Conservation (phyloP, 1,140 invertebrate genomes). For the Drosophila athabasca region DNA sequence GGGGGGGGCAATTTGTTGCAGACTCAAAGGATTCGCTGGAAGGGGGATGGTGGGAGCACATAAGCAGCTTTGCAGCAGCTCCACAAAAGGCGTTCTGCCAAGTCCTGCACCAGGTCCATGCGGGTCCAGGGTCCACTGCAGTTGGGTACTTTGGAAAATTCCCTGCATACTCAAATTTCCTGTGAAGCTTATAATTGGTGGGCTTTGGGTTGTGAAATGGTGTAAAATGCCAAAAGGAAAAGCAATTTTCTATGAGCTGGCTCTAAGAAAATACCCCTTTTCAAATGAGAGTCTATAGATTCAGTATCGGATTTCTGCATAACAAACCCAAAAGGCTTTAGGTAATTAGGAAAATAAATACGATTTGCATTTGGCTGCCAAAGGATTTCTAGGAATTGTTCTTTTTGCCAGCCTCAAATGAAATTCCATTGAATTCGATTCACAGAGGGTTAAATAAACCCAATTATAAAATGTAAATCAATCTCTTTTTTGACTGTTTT, state of each 20-base stretch:
- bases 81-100: background rate
- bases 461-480: slow-evolving; percentile 46
- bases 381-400: no score
- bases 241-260: no score
- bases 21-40: slow-evolving; percentile 6
- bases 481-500: background rate
- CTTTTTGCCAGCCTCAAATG: no score
- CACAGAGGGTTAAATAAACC: slow-evolving; percentile 8
- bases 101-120: slow-evolving; percentile 31
- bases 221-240: slow-evolving; percentile 29
- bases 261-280: no score
- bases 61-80: slow-evolving; percentile 60
- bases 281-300: no score
- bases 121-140: slow-evolving; percentile 17
- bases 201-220: background rate
- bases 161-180: slow-evolving; percentile 27
- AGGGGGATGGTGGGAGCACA: background rate
- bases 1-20: slow-evolving; percentile 17
- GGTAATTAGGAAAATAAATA: slow-evolving; percentile 19
- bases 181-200: slow-evolving; percentile 42
- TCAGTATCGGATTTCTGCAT: no score
- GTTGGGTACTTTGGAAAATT: slow-evolving; percentile 44
- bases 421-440: no score
- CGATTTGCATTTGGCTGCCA: no score
- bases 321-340: background rate